Percentiles rank a stretch among this genome's conserved stretches.
Conservation (phyloP, 2,888 invertebrate species). For the Polydrusus cervinus region DNA sequence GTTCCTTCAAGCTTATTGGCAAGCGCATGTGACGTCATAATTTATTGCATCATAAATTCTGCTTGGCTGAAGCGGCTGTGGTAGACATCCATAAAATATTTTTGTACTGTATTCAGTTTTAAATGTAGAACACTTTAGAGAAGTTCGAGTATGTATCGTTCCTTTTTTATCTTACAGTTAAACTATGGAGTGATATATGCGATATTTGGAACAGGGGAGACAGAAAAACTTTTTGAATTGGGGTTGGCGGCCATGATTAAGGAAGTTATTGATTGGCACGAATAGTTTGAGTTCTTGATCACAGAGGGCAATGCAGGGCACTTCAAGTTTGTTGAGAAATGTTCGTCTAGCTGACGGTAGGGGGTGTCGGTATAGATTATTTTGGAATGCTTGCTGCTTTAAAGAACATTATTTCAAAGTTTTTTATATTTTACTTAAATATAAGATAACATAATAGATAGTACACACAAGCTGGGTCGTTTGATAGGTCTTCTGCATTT, state of each 20-base stretch:
- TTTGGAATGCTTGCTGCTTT: background rate
- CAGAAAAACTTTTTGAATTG: background rate
- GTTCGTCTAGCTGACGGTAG: background rate
- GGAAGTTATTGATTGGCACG: background rate
- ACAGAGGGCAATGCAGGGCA: background rate
- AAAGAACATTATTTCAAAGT: too few species aligned
- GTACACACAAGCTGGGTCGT: too few species aligned
- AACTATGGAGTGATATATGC: background rate
- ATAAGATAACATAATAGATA: too few species aligned
- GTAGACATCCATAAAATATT: constrained; percentile 35
- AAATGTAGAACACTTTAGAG: background rate
- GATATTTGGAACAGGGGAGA: background rate
- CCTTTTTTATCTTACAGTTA: constrained; percentile 17
- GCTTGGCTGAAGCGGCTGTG: constrained; percentile 21
- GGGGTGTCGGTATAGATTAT: background rate
- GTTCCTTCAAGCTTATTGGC: constrained; percentile 32
- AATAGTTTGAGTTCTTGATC: constrained; percentile 3
- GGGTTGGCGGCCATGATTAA: constrained; percentile 26
- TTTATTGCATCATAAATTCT: constrained; percentile 29
- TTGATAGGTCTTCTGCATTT: too few species aligned
- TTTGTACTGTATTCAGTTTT: constrained; percentile 4
- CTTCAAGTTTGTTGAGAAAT: background rate
- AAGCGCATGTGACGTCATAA: constrained; percentile 17
- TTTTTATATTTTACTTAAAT: too few species aligned
- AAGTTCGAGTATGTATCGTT: constrained; percentile 1